Evolutionary conservation across 2,797 vertebrate species (phyloP), one percentile per base, ranked within the genome.

Genomic region (Micromesistius poutassou): DNA sequence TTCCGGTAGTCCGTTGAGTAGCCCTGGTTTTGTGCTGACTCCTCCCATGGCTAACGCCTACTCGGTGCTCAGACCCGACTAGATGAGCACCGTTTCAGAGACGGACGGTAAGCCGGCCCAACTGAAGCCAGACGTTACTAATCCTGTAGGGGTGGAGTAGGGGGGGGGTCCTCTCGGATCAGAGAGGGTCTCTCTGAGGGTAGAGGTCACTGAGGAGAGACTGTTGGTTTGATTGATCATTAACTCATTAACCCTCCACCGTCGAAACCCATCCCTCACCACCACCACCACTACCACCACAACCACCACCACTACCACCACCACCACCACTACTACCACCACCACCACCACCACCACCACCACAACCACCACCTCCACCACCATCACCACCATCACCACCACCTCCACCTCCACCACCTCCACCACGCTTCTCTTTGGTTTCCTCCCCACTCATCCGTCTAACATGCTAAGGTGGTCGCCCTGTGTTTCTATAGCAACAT

Each of bases 21-120:
- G 50, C 74, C 85, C 31, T 81, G 86, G 83, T 87, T 81, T 86
- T 81, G 68, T 79, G 80, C 89, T 85, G 74, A 74, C 30, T 77
- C 50, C 76, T 50, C 42, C 16, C 19, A 8, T n/a, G 19, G 0
- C 55, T 62, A 25, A 8, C 6, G 55, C 55, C 55, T 62, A 62
- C n/a, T 62, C 55, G n/a, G 55, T 0, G 55, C 55, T 62, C 55
- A 25, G 6, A 8, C 22, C 5, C 5, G 55, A 62, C 68, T 71
- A 71, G 30, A 30, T 71, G 12, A 14, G 30, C 68, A 4, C 30
- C 0, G 30, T 71, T 5, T 9, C 30, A 19, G 7, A 62, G 1
- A 19, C 55, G 22, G 4, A 71, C 31, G 68, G 68, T 71, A 71
- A 71, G 68, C 68, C 68, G 30, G 68, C 30, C 28, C 8, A 30